Evolutionary conservation across 2,888 invertebrate genomes (phyloP), one percentile per base, ranked within the genome.

Genomic region (Blastobasis adustella): DNA sequence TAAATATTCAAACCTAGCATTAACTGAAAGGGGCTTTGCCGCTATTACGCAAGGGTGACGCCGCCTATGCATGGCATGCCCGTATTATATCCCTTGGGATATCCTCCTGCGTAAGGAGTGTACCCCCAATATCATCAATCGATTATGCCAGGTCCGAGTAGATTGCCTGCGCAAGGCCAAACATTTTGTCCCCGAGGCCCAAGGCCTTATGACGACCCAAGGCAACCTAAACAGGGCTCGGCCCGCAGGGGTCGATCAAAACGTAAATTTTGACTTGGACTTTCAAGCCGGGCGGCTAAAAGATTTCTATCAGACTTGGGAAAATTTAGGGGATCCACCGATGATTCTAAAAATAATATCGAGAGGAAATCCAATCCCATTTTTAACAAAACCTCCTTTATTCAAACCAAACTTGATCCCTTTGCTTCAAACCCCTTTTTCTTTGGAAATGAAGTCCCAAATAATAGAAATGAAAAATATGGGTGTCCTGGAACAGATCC

Each of bases 291-390:
- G 48, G 6, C 36, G 42, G 9, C 48, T 48, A 5, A 10, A 41
- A 41, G 6, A 48, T 42, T 36, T 9, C 10, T 48, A 48, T 42
- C 23, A 5, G 36, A 8, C 9, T n/a, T 48, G 42, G 48, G 37
- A 41, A 10, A 4, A n/a, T 8, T 38, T 49, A 44, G 36, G 10
- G 37, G 48, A 41, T 4, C 44, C 44, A 9, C n/a, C 37, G 0
- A 49, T 38, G 5, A 44, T 49, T 43, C 44, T 48, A 42, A 48
- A 41, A 38, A 49, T 49, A n/a, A 49, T 49, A 10, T n/a, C 5
- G 5, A 10, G 8, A 37, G 48, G 48, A 4, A 41, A 48, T 37
- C 48, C 36, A 10, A 48, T 48, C 6, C 48, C 48, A 5, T 51
- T 51, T 37, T 8, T 8, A 8, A 3, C 6, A 43, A 52, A 42